These are phyloP conservation scores for Cactoblastis cactorum DNA, from an alignment of 2,888 invertebrate genomes.

Conservation along the genomic window DNA sequence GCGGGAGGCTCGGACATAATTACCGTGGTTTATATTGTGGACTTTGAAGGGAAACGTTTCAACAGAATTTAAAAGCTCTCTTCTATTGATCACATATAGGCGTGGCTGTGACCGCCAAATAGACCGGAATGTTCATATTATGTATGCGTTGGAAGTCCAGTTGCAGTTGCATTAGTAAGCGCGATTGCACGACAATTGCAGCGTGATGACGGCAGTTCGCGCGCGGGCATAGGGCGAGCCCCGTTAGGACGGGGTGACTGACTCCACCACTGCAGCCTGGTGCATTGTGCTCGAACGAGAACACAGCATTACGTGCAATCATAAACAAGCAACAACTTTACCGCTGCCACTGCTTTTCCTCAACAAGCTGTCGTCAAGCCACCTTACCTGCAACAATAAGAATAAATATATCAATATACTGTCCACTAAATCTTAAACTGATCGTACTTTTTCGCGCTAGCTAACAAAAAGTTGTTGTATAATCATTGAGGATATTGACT, in stretches of 20 bases:
- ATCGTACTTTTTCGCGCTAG: not conserved
- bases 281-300: constrained; percentile 79
- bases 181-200: constrained; percentile 62
- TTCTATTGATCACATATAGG: constrained; percentile 28
- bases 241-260: constrained; percentile 77
- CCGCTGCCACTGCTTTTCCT: constrained; percentile 39
- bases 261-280: constrained; percentile 74
- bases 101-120: constrained; percentile 24
- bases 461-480: constrained; percentile 16
- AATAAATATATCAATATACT: constrained; percentile 19
- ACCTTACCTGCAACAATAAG: constrained; percentile 65
- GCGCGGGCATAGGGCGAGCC: constrained; percentile 70
- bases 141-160: constrained; percentile 52
- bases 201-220: constrained; percentile 60
- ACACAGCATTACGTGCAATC: constrained; percentile 69
- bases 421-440: not conserved
- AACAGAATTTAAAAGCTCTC: constrained; percentile 25
- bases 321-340: constrained; percentile 56
- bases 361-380: constrained; percentile 15
- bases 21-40: constrained; percentile 27
- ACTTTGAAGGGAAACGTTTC: constrained; percentile 23
- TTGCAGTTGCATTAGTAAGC: constrained; percentile 63
- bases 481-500: constrained; percentile 41
- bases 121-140: constrained; percentile 42
- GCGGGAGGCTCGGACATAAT: constrained; percentile 53